Conservation (phyloP, 2,797 vertebrate genomes). For the Fistularia commersonii region DNA sequence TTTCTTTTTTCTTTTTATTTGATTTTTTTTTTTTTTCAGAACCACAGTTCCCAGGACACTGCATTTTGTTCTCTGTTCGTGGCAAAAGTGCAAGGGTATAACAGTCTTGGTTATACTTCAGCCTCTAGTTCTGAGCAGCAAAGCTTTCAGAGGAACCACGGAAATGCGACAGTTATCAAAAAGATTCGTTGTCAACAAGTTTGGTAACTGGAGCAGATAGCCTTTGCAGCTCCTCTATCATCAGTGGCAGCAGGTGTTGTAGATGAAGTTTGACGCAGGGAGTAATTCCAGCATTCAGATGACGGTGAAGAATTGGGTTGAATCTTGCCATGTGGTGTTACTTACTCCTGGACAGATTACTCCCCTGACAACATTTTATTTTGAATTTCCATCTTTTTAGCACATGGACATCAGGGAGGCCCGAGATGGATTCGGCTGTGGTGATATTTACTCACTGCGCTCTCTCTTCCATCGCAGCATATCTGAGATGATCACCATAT, state of each 20-base stretch:
- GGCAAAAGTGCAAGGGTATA: no score
- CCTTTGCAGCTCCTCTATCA: conserved; percentile 39
- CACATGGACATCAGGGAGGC: conserved; percentile 11
- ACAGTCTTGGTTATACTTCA: neutral
- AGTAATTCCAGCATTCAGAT: conserved; percentile 44
- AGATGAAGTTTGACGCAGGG: conserved; percentile 30
- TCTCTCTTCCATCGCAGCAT: conserved; percentile 19
- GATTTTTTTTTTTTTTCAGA: no score
- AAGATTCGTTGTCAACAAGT: conserved; percentile 17
- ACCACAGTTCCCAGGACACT: no score
- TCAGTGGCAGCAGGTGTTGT: conserved; percentile 24
- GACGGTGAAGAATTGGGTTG: conserved; percentile 41
- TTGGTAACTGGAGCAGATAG: no score
- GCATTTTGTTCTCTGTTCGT: no score
- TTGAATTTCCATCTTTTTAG: conserved; percentile 27
- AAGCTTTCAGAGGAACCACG: no score
- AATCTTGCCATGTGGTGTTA: conserved; percentile 39
- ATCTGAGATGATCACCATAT: conserved; percentile 11
- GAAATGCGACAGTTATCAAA: conserved; percentile 6
- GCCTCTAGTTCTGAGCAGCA: no score
- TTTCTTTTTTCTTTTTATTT: no score
- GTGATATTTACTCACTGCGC: conserved; percentile 22
- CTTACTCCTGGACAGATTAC: conserved; percentile 43
- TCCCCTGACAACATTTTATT: conserved; percentile 42
- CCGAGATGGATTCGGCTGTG: conserved; percentile 34